Percentiles rank a stretch among this genome's conserved stretches.
These are phyloP conservation scores for Chamaea fasciata DNA, from an alignment of 2,113 vertebrate species.

Conservation along the genomic window DNA sequence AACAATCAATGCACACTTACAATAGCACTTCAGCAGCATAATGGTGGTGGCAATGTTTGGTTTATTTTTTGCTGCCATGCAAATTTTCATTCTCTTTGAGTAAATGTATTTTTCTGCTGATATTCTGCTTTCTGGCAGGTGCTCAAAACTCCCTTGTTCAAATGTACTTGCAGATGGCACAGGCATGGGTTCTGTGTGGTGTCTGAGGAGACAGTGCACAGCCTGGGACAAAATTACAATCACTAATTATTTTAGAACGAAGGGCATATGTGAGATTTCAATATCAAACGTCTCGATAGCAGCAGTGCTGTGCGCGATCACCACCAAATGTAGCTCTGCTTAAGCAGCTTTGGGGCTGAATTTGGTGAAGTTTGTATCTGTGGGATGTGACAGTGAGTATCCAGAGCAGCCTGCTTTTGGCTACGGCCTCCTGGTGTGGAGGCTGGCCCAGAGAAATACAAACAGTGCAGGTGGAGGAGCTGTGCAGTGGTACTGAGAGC, in stretches of 20 bases:
- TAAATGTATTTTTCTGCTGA: slow-evolving; percentile 33
- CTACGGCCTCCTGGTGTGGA: accelerated
- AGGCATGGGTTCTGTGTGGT: neutral
- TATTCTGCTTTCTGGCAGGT: slow-evolving; percentile 36
- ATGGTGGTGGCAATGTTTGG: neutral
- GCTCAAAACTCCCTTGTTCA: slow-evolving; percentile 25
- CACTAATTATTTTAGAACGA: neutral
- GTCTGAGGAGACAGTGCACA: neutral
- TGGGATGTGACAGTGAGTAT: neutral
- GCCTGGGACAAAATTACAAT: slow-evolving; percentile 18
- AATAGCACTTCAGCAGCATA: neutral
- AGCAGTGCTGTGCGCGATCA: neutral
- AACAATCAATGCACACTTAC: neutral
- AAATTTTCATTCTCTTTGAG: slow-evolving; percentile 35
- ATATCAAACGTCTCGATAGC: neutral
- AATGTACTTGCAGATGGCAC: slow-evolving; percentile 37
- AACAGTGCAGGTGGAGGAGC: neutral
- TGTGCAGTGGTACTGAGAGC: neutral
- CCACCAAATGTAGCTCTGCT: neutral
- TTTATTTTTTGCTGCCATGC: slow-evolving; percentile 42
- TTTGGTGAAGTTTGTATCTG: neutral
- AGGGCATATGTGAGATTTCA: slow-evolving; percentile 39
- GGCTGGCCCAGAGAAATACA: neutral
- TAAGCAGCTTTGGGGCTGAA: neutral
- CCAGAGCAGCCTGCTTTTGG: neutral